Base-by-base conservation (phyloP, 2,113 vertebrate genomes). In the Percopsis transmontana region DNA sequence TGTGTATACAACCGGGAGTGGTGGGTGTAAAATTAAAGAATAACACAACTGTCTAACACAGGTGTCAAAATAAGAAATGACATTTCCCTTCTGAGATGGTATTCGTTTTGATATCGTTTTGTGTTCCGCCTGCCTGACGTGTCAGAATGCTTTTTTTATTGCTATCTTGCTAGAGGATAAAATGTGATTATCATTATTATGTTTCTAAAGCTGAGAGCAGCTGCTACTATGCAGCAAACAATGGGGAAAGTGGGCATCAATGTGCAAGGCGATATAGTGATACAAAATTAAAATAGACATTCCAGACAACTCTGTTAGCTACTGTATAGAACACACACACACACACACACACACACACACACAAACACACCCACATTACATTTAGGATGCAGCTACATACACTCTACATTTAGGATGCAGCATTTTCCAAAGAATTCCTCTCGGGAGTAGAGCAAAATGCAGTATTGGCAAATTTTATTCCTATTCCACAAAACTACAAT, bases 11-110 rank as follows among this genome's bases (percentile, higher is more conserved):
- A 78, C 83, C 79, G 81, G 68, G 73, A 85, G 72, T 69, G 74
- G 81, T 84, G 85, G 84, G 84, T 72, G 84, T 77, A 69, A 84
- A 88, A 88, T 83, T 72, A 87, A 81, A 83, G 79, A 69, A 82
- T 70, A 85, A 79, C 83, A 79, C 74, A 82, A 82, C 67, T 70
- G 79, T 44, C 84, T 79, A 65, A 58, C 62, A 62, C 84, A 84
- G 81, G 81, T 86, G 85, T 88, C 89, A 87, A 76, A 88, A 81
- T 83, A 77, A 87, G 75, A 87, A 87, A 87, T 87, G 73, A 88
- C 85, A 88, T 86, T 87, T 85, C 81, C 82, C 74, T 67, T 80
- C 68, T 18, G 82, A 86, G 78, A 85, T 79, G 76, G 84, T 74
- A 87, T 85, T 78, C 80, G 81, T 56, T 71, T 68, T 74, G 72